Conservation (phyloP, 1,140 invertebrate species). For the Lordiphosa collinella region DNA sequence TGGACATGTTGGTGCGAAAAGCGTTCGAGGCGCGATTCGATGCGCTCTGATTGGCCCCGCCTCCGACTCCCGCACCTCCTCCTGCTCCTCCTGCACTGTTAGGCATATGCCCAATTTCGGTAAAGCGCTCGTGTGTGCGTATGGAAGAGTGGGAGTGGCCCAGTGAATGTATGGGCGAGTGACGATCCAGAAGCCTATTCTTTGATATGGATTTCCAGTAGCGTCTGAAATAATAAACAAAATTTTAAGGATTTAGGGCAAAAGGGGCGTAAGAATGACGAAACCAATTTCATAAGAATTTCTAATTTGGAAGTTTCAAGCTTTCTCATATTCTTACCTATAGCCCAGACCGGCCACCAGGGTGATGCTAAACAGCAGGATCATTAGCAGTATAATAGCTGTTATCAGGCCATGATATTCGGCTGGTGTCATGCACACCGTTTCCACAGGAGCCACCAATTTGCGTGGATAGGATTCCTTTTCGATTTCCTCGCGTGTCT, state of each 20-base stretch:
- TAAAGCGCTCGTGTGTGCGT: conserved; percentile 75
- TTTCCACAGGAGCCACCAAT: conserved; percentile 82
- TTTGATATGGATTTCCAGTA: conserved; percentile 87
- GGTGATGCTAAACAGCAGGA: conserved; percentile 85
- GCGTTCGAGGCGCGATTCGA: conserved; percentile 68
- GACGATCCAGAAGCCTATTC: conserved; percentile 83
- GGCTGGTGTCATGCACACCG: conserved; percentile 86
- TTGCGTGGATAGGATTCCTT: conserved; percentile 82
- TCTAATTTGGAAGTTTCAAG: too few species aligned
- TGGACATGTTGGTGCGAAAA: conserved; percentile 80
- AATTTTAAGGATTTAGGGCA: too few species aligned
- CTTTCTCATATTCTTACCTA: too few species aligned
- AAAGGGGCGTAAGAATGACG: too few species aligned
- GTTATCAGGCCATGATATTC: conserved; percentile 89
- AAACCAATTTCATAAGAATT: too few species aligned
- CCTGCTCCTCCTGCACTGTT: conserved; percentile 22
- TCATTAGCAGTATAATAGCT: conserved; percentile 85
- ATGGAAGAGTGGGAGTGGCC: conserved; percentile 74
- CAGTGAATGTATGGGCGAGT: conserved; percentile 75
- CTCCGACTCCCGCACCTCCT: conserved; percentile 12
- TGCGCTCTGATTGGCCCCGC: conserved; percentile 55
- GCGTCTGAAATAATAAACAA: conserved; percentile 74
- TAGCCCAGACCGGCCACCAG: conserved; percentile 85
- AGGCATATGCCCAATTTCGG: conserved; percentile 70
- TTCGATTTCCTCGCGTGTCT: conserved; percentile 86